Evolutionary conservation across 1,140 invertebrate species (phyloP).

Genomic region (Oncopeltus fasciatus): DNA sequence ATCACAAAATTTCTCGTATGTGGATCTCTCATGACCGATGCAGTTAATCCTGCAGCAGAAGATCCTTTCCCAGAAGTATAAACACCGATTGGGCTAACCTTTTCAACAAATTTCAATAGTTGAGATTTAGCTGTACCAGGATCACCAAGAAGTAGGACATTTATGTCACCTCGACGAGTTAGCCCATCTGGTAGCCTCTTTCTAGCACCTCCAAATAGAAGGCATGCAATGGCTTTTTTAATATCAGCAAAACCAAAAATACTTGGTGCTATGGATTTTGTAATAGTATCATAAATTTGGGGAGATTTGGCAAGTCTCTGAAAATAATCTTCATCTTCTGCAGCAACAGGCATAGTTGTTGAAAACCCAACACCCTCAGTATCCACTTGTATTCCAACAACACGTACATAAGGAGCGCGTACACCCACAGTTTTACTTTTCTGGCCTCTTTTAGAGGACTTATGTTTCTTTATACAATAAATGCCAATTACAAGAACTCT

Average conservation of each 20-base stretch:
- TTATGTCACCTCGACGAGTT: constrained; percentile 90
- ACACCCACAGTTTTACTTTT: constrained; percentile 50
- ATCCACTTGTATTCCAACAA: constrained; percentile 81
- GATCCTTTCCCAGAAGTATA: constrained; percentile 99
- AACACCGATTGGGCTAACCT: constrained; percentile 86
- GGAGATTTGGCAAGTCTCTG: constrained; percentile 64
- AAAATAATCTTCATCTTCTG: constrained; percentile 87
- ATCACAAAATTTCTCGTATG: constrained; percentile 85
- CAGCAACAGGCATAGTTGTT: constrained; percentile 38
- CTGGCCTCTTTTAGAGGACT: constrained; percentile 33
- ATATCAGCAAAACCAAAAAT: constrained; percentile 91
- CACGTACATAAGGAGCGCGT: constrained; percentile 82
- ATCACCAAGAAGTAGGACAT: constrained; percentile 89
- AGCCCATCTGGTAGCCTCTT: constrained; percentile 90
- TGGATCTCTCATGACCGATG: constrained; percentile 91
- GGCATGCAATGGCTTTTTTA: constrained; percentile 91
- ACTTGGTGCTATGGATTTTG: constrained; percentile 88
- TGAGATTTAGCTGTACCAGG: constrained; percentile 99
- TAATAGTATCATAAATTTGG: constrained; percentile 80
- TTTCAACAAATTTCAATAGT: constrained; percentile 93
- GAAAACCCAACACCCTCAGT: constrained; percentile 60
- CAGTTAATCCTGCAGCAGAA: constrained; percentile 95
- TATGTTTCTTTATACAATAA: constrained; percentile 91
- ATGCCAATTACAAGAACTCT: constrained; percentile 86
- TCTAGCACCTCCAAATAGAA: constrained; percentile 85